Conservation (phyloP, 2,888 invertebrate genomes). For the Danaus chrysippus region DNA sequence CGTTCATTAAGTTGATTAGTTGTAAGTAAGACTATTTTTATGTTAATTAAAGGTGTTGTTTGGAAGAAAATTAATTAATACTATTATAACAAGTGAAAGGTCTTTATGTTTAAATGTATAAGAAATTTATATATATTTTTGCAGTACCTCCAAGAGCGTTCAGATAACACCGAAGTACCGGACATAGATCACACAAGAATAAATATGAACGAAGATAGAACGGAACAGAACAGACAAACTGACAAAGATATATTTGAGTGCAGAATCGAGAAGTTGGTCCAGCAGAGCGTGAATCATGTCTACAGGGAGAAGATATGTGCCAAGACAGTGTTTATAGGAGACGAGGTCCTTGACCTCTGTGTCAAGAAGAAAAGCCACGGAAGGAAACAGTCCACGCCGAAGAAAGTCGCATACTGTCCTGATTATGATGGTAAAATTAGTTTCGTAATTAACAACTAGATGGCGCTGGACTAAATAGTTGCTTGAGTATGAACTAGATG, state of each 20-base stretch:
- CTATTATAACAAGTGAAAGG: no score
- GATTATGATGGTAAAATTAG: conserved; percentile 57
- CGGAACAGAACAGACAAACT: conserved; percentile 33
- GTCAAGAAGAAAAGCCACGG: conserved; percentile 62
- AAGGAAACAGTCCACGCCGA: conserved; percentile 65
- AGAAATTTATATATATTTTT: conserved; percentile 24
- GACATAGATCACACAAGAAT: conserved; percentile 33
- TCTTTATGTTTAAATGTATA: no score
- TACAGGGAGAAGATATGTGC: conserved; percentile 58
- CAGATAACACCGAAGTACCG: conserved; percentile 54
- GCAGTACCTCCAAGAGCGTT: conserved; percentile 52
- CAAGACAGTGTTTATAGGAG: conserved; percentile 61
- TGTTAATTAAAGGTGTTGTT: no score
- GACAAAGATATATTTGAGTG: conserved; percentile 59
- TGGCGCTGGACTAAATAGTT: no score
- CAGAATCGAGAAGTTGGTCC: conserved; percentile 64
- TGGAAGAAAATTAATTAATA: no score
- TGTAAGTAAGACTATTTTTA: no score
- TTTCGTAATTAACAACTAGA: no score
- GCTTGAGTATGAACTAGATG: no score
- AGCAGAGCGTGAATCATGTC: conserved; percentile 67
- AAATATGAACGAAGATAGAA: conserved; percentile 24
- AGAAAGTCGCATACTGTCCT: conserved; percentile 55
- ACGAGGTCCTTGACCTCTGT: conserved; percentile 61
- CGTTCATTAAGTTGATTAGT: no score